Evolutionary conservation across 2,113 vertebrate genomes (phyloP).

Genomic region (Conger conger): DNA sequence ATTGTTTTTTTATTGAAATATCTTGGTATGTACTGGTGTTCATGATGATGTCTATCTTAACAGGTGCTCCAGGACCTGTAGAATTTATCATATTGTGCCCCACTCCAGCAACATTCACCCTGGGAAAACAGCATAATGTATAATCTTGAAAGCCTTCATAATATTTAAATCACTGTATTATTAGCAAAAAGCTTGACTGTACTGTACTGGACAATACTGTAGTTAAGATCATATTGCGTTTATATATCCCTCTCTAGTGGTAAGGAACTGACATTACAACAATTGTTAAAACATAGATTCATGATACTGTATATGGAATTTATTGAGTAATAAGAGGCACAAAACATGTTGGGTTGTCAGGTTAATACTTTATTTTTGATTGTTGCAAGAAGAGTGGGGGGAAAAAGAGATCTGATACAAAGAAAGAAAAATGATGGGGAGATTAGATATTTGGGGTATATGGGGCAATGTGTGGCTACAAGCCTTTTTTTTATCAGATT

Average conservation of each 20-base stretch:
- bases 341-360: conserved; percentile 69
- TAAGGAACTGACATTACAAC: neutral
- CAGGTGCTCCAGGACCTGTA: no score
- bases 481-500: conserved; percentile 76
- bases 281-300: neutral
- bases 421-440: conserved; percentile 48
- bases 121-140: no score
- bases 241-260: conserved; percentile 32
- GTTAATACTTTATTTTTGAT: conserved; percentile 85
- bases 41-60: no score
- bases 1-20: no score
- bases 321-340: conserved; percentile 24
- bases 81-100: no score
- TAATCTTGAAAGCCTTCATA: no score
- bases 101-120: no score
- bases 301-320: neutral
- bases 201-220: no score
- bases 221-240: neutral
- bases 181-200: no score
- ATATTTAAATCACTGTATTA: no score
- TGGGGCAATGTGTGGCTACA: conserved; percentile 73
- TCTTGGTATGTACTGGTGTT: no score
- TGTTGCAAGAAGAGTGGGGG: conserved; percentile 71
- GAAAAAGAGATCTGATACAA: conserved; percentile 46
- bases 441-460: conserved; percentile 58